Evolutionary conservation across 2,888 invertebrate species (phyloP).

Genomic region (Yponomeuta evonymella): DNA sequence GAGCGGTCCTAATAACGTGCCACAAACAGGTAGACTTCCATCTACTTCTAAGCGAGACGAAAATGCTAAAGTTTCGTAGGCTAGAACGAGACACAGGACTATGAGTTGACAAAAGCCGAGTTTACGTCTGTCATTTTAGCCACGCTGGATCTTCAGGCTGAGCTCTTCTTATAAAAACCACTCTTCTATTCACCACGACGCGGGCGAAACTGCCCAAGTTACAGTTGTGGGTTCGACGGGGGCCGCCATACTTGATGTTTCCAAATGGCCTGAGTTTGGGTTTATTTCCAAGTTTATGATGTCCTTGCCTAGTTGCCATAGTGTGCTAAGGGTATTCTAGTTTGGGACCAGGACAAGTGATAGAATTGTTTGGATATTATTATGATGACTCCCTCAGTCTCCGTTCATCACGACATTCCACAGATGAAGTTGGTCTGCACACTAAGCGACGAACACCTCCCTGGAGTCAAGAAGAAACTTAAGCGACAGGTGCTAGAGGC

Average conservation of each 20-base stretch:
- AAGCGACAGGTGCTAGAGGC: constrained; percentile 37
- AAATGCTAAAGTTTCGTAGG: too few relatives aligned
- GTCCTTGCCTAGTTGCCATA: too few relatives aligned
- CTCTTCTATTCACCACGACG: background rate
- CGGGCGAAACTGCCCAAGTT: too few relatives aligned
- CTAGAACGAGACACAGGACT: too few relatives aligned
- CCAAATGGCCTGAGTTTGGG: too few relatives aligned
- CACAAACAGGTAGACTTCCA: background rate
- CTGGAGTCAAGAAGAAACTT: constrained; percentile 36
- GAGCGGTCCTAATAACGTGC: background rate
- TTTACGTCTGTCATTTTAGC: too few relatives aligned
- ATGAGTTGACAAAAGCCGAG: too few relatives aligned
- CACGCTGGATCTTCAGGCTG: background rate
- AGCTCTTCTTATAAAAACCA: background rate
- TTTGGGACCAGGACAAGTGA: background rate
- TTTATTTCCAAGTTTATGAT: too few relatives aligned
- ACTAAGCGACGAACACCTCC: constrained; percentile 51
- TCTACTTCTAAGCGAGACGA: background rate
- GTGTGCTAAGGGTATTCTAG: background rate
- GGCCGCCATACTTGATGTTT: too few relatives aligned
- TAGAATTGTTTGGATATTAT: background rate
- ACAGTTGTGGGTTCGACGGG: too few relatives aligned
- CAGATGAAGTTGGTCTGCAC: constrained; percentile 57
- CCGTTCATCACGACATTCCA: background rate
- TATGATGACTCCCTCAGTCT: background rate